phyloP scores from a whole-genome alignment of 2,113 vertebrate species.

The Suricata suricatta region DNA sequence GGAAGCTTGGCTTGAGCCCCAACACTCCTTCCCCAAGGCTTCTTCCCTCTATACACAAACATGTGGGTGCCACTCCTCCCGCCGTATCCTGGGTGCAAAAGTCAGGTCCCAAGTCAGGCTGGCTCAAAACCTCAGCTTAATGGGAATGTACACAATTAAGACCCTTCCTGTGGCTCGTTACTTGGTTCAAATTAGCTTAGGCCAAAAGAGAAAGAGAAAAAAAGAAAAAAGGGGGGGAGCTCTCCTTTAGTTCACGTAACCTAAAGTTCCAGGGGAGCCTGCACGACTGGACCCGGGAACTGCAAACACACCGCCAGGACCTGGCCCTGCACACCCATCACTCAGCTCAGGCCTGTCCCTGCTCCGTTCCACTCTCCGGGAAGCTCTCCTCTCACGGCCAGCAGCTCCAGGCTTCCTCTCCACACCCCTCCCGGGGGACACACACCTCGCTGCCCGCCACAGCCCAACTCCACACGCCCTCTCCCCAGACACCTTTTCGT shows the following conservation, averaged over 20 bases:
- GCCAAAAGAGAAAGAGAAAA: not conserved
- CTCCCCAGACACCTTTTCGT: not conserved
- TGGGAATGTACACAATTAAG: not conserved
- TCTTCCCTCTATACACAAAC: not conserved
- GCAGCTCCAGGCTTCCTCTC: not conserved
- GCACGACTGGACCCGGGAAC: not conserved
- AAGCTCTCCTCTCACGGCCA: no score
- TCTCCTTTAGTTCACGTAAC: not conserved
- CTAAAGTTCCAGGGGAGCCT: not conserved
- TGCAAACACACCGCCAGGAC: not conserved
- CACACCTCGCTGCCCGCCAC: not conserved
- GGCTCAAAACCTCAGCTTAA: no score
- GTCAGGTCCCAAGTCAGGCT: not conserved
- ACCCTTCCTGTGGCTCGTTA: not conserved
- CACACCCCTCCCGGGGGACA: not conserved
- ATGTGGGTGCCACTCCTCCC: not conserved
- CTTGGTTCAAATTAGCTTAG: not conserved
- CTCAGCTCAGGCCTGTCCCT: not conserved
- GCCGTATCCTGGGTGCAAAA: not conserved
- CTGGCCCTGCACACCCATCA: accelerated
- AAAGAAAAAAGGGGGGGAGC: no score
- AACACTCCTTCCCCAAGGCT: not conserved
- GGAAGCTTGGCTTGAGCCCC: not conserved
- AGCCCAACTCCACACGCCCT: not conserved
- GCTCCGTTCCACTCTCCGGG: not conserved